Conservation (phyloP, 2,888 invertebrate species). For the Aleiodes alternator region DNA sequence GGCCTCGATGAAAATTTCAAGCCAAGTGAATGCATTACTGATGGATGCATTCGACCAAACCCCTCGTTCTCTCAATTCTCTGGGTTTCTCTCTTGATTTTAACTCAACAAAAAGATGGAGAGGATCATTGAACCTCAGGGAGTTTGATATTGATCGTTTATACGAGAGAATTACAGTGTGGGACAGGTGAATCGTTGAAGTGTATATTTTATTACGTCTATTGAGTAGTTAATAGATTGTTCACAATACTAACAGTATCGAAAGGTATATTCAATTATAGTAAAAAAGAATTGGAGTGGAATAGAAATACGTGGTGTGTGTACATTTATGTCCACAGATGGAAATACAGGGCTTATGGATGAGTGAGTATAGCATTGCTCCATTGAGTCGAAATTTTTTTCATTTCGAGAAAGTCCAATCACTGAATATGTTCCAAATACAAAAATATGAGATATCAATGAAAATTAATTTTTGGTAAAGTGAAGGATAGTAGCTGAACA, state of each 20-base stretch:
- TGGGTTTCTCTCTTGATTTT: neutral
- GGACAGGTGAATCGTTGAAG: neutral
- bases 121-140: constrained; percentile 27
- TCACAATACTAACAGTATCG: neutral
- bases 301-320: constrained; percentile 13
- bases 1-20: constrained; percentile 17
- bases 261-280: constrained; percentile 20
- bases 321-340: constrained; percentile 41
- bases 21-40: constrained; percentile 18
- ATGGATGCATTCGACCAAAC: constrained; percentile 5
- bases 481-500: no score
- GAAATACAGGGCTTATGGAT: constrained; percentile 47
- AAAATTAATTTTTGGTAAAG: no score
- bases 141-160: neutral
- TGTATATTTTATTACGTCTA: constrained; percentile 1
- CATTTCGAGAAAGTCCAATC: neutral
- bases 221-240: neutral
- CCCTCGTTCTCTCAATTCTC: neutral
- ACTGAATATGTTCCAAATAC: no score
- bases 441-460: no score
- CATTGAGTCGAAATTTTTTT: constrained; percentile 42
- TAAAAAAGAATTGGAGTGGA: constrained; percentile 17
- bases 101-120: neutral
- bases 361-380: constrained; percentile 44
- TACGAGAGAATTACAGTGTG: neutral